Evolutionary conservation across 2,797 vertebrate species (phyloP), one percentile per base, ranked within the genome.

Genomic region (Dallia pectoralis): DNA sequence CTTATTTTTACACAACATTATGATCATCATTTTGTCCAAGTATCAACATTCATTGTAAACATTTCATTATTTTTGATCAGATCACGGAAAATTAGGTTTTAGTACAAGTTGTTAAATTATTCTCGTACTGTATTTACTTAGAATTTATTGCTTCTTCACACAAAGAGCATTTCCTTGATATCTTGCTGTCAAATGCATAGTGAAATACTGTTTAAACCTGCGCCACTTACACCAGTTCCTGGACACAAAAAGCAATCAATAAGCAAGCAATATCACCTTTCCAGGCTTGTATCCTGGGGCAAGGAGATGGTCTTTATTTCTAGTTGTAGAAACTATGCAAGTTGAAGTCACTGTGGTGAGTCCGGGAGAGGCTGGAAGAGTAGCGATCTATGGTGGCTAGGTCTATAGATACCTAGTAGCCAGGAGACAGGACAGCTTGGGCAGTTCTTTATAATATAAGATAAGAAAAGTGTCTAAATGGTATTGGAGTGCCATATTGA

Each of bases 211-310:
- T 16, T 51, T 61, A 59, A 47, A 61, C 70, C 61, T 65, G 51
- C 70, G 70, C 69, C 44, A 59, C 70, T 63, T 65, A 59, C 70
- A 72, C 69, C 44, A 59, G 30, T n/a, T 4, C 32, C 56, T 78
- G 6, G 51, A 82, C 59, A 78, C 79, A 40, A 69, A 56, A 76
- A 77, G 74, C 69, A 48, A 62, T n/a, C n/a, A n/a, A n/a, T n/a
- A n/a, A n/a, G n/a, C 76, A 79, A 84, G 70, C 79, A 75, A 80
- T 77, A 79, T 83, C 80, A 71, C 75, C 12, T 36, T 81, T 78
- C 81, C 25, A 77, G 69, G 71, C 48, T 30, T 67, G 67, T 49
- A 65, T 72, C 82, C 82, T 86, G 84, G 87, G 77, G 88, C 82
- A 82, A 78, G 83, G 77, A 48, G n/a, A n/a, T n/a, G n/a, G n/a